These are phyloP conservation scores for Amphipoea lucens DNA, from an alignment of 2,888 invertebrate genomes.

Conservation along the genomic window DNA sequence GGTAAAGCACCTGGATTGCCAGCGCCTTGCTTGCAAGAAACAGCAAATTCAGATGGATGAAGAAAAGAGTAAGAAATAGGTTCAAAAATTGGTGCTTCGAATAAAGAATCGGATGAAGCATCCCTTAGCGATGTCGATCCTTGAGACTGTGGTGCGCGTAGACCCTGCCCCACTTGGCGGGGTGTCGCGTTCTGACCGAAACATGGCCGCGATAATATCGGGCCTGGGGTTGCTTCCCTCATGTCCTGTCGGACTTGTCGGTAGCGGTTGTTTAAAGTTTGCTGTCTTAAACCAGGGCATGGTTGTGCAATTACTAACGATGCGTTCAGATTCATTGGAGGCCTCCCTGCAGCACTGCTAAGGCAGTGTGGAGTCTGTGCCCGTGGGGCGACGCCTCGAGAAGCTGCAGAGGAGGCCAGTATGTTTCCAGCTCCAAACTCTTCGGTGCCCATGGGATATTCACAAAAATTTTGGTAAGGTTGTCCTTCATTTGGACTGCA, in stretches of 20 bases:
- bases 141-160: background rate
- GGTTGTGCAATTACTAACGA: constrained; percentile 3
- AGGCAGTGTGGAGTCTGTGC: background rate
- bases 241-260: constrained; percentile 1
- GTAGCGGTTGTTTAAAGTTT: constrained; percentile 4
- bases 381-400: background rate
- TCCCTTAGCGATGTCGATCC: background rate
- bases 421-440: constrained; percentile 26
- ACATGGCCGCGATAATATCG: background rate
- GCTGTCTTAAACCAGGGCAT: background rate
- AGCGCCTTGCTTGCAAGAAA: background rate
- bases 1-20: background rate
- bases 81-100: constrained; percentile 38
- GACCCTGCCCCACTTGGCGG: constrained; percentile 40
- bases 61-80: constrained; percentile 18
- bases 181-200: constrained; percentile 40
- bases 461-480: constrained; percentile 14
- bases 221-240: constrained; percentile 21
- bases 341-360: background rate
- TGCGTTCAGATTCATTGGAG: constrained; percentile 12
- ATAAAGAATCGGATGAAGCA: constrained; percentile 41
- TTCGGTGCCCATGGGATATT: background rate
- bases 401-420: constrained; percentile 20
- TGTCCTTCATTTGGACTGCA: constrained; percentile 11
- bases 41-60: constrained; percentile 11